phyloP scores from a whole-genome alignment of 2,888 invertebrate species.

The Sesia bembeciformis region DNA sequence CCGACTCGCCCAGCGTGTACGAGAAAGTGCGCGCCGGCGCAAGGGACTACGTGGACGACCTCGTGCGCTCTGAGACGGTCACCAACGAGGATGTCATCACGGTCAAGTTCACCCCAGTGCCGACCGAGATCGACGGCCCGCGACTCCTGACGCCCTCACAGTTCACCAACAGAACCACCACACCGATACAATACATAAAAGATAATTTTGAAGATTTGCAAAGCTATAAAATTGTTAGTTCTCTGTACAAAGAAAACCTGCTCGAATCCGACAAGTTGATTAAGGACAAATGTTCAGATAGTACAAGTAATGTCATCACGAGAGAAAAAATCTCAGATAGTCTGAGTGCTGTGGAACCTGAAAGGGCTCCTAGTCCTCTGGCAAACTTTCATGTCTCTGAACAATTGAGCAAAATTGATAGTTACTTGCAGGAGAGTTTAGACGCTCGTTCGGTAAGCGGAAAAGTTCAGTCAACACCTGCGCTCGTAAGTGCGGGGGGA shows the following conservation, averaged over 20 bases:
- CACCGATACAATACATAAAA: slow-evolving; percentile 41
- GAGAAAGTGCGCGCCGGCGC: slow-evolving; percentile 27
- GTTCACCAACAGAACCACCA: slow-evolving; percentile 17
- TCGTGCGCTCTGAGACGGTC: slow-evolving; percentile 59
- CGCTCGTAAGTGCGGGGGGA: slow-evolving; percentile 15
- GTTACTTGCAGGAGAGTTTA: slow-evolving; percentile 58
- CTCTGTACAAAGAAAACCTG: slow-evolving; percentile 44
- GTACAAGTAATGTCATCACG: not conserved
- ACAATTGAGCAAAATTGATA: slow-evolving; percentile 56
- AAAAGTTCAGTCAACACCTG: slow-evolving; percentile 14
- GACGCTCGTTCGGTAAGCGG: slow-evolving; percentile 38
- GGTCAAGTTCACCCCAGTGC: slow-evolving; percentile 60
- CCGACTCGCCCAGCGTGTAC: slow-evolving; percentile 43
- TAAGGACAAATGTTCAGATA: slow-evolving; percentile 1
- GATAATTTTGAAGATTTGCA: slow-evolving; percentile 57
- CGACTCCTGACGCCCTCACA: slow-evolving; percentile 33
- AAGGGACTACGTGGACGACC: slow-evolving; percentile 52
- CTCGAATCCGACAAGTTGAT: slow-evolving; percentile 19
- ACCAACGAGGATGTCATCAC: slow-evolving; percentile 62
- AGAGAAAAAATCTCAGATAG: slow-evolving; percentile 1
- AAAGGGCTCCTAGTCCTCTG: slow-evolving; percentile 42
- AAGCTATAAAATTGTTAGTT: slow-evolving; percentile 66
- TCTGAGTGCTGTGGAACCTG: slow-evolving; percentile 19
- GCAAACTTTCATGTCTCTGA: slow-evolving; percentile 51
- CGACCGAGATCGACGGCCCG: slow-evolving; percentile 45